Evolutionary conservation across 2,888 invertebrate genomes (phyloP), one percentile per base, ranked within the genome.

Genomic region (Bombylius major): DNA sequence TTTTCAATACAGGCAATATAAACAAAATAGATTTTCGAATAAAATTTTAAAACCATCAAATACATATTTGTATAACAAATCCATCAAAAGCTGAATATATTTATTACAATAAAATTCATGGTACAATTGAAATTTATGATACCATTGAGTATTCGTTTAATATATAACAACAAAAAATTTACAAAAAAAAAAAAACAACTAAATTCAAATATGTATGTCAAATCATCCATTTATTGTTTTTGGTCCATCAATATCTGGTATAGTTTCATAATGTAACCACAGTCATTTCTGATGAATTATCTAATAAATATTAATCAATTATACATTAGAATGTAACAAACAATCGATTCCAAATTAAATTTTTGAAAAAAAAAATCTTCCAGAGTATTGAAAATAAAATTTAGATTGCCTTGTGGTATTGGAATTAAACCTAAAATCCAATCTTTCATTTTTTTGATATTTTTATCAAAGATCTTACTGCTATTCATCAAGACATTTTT

Each of bases 211-310:
- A 39, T 62, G 33, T 31, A 39, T 62, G 33, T 59, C 64, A 46
- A 78, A 78, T 46, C 79, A 82, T 63, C 82, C 90, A n/a, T 85
- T 92, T 63, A 76, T 93, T 50, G 70, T 95, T 14, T 80, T 88
- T 44, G 94, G 93, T 0, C 84, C 89, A 0, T 84, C 84, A 64
- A 92, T 91, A 32, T 85, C 86, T 64, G 93, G 90, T 1, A 94
- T n/a, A n/a, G n/a, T n/a, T n/a, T n/a, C n/a, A n/a, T n/a, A 23
- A 23, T 23, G 23, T 23, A 23, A 23, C 3, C 3, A 23, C 3
- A 23, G 23, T 23, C 23, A 23, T 23, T 23, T 23, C 23, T 23
- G 23, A 23, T 23, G 23, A 23, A 23, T 23, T 23, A 23, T 23
- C 23, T 23, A 23, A 23, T 23, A 23, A 23, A 23, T 23, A 23